Percentiles rank a stretch among this genome's conserved stretches.
Conservation (phyloP, 2,113 vertebrate species). For the Pomatostomus ruficeps region DNA sequence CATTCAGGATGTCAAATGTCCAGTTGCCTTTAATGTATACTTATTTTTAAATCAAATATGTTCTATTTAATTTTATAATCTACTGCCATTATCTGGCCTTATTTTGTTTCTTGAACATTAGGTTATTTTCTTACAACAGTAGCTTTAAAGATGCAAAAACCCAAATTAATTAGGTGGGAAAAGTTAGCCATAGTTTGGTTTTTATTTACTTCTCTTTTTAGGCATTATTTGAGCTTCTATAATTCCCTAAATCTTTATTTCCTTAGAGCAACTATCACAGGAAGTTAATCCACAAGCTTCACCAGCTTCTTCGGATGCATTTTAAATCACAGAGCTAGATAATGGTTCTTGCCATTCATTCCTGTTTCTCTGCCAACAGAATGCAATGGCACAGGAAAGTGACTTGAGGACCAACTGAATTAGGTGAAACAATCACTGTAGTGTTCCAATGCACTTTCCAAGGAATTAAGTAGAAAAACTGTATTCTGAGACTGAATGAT, state of each 20-base stretch:
- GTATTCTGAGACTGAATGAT: background rate
- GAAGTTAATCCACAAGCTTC: background rate
- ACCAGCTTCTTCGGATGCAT: background rate
- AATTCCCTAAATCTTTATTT: background rate
- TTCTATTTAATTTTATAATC: background rate
- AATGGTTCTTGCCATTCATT: background rate
- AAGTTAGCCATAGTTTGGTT: background rate
- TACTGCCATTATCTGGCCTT: background rate
- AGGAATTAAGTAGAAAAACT: background rate
- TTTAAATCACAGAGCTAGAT: background rate
- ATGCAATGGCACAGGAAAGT: background rate
- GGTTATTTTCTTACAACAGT: background rate
- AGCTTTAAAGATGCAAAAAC: background rate
- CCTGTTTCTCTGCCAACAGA: background rate
- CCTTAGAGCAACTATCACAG: rapidly evolving
- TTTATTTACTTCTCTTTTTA: background rate
- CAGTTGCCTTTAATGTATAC: background rate
- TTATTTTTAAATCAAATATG: background rate
- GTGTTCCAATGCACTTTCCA: background rate
- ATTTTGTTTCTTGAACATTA: background rate
- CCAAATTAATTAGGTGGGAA: background rate
- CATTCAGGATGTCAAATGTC: background rate
- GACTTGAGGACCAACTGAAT: background rate
- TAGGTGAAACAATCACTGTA: background rate
- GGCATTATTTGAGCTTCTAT: background rate